Evolutionary conservation across 2,888 invertebrate species (phyloP), one percentile per base, ranked within the genome.

Genomic region (Dynastes maya): DNA sequence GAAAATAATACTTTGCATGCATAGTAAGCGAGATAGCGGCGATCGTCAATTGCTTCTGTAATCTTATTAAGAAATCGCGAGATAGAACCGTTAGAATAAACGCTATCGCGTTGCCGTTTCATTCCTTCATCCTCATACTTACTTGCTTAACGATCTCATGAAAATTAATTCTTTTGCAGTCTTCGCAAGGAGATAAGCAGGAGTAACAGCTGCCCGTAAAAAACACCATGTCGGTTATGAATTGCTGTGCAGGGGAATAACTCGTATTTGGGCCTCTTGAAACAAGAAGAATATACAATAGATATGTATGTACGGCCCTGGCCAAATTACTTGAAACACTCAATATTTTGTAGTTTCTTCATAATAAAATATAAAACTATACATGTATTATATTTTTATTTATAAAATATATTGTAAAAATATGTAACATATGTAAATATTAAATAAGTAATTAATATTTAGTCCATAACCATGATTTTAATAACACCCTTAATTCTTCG

Each of bases 141-240:
- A 88, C 88, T 81, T 85, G 86, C 79, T 84, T 82, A 2, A 88
- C 87, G 61, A 86, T 82, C 79, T 86, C 83, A 1, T 83, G 82
- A 61, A 88, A 86, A 83, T 89, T 87, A 72, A 89, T 80, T 55
- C 81, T 82, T 45, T 85, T 82, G 81, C 89, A 89, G 79, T 85
- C 83, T 29, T 84, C 80, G 78, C 90, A 90, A 37, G 87, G 84
- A 13, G 86, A 82, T 45, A 84, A 85, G 81, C 90, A 90, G 8
- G 90, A 87, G 81, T 89, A 89, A 83, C 90, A 90, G 72, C 87
- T 89, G 1, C 90, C 90, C 45, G 89, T 89, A 81, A 90, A 90
- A 83, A 89, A 90, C 37, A 89, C 86, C 32, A 90, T 83, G 81
- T 90, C 90, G 37, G 87, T 83, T 55, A 90, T 84, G 79, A 88